Conservation (phyloP, 2,888 invertebrate genomes). For the Lasioglossum figueresi region DNA sequence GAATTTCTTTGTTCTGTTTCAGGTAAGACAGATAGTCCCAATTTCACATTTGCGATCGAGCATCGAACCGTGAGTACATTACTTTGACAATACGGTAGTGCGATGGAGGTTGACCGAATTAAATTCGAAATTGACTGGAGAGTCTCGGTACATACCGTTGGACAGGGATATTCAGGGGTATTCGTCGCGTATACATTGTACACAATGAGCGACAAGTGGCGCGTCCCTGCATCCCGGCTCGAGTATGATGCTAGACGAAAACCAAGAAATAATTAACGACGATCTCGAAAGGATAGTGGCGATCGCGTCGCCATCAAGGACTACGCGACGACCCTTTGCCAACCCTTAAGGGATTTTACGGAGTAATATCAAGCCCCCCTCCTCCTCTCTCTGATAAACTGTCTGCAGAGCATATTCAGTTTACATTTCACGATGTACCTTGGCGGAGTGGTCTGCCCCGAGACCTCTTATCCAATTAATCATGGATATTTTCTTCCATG, state of each 20-base stretch:
- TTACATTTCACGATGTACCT: constrained; percentile 48
- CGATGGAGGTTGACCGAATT: constrained; percentile 21
- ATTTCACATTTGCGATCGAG: neutral
- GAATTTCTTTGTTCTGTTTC: constrained; percentile 50
- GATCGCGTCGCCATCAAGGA: constrained; percentile 77
- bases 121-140: constrained; percentile 38
- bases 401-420: constrained; percentile 56
- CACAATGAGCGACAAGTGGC: constrained; percentile 64
- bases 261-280: constrained; percentile 81
- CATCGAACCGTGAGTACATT: constrained; percentile 31
- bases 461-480: constrained; percentile 41
- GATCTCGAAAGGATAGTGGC: constrained; percentile 79
- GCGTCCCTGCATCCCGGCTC: constrained; percentile 52
- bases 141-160: constrained; percentile 12
- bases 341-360: constrained; percentile 75
- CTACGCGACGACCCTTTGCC: constrained; percentile 71
- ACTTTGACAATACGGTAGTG: neutral
- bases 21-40: constrained; percentile 52
- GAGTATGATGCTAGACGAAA: constrained; percentile 81
- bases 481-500: constrained; percentile 37
- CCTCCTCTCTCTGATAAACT: constrained; percentile 58
- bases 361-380: constrained; percentile 70
- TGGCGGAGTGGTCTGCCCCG: neutral
- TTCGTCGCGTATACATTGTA: constrained; percentile 51
- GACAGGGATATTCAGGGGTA: constrained; percentile 35